Percentiles rank a stretch among this genome's conserved stretches.
These are phyloP conservation scores for Pachyrhynchus sulphureomaculatus DNA, from an alignment of 1,140 invertebrate genomes.

Conservation along the genomic window DNA sequence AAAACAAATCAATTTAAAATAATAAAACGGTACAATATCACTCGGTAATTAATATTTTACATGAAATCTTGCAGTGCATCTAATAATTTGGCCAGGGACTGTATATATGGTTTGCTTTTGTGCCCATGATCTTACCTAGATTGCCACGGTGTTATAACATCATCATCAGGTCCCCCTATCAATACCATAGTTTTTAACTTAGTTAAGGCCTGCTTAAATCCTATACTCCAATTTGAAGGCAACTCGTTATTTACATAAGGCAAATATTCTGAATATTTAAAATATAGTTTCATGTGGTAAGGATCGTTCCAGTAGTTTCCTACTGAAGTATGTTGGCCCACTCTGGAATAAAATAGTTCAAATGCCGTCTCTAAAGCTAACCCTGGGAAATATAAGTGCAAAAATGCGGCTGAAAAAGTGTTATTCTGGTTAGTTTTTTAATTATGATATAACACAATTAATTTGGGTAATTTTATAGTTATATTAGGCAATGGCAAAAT, in stretches of 20 bases:
- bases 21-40: too few relatives aligned
- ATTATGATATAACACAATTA: conserved; percentile 5
- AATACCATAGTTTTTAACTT: conserved; percentile 76
- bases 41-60: too few relatives aligned
- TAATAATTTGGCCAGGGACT: too few relatives aligned
- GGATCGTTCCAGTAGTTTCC: conserved; percentile 96
- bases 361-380: conserved; percentile 77
- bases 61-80: too few relatives aligned
- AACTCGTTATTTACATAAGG: conserved; percentile 79
- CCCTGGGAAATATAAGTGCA: conserved; percentile 79
- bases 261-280: conserved; percentile 76
- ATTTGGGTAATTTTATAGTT: conserved; percentile 1
- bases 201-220: conserved; percentile 74
- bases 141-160: conserved; percentile 92
- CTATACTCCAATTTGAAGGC: conserved; percentile 60
- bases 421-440: conserved; percentile 2
- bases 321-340: conserved; percentile 84
- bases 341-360: conserved; percentile 80
- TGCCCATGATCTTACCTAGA: conserved; percentile 77
- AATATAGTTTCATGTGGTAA: conserved; percentile 74
- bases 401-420: conserved; percentile 61
- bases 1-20: too few relatives aligned
- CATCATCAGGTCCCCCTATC: conserved; percentile 89
- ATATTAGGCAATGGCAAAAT: too few relatives aligned
- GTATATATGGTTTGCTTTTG: too few relatives aligned